Base-by-base conservation (phyloP, 2,797 vertebrate species). In the Crotalus adamanteus region DNA sequence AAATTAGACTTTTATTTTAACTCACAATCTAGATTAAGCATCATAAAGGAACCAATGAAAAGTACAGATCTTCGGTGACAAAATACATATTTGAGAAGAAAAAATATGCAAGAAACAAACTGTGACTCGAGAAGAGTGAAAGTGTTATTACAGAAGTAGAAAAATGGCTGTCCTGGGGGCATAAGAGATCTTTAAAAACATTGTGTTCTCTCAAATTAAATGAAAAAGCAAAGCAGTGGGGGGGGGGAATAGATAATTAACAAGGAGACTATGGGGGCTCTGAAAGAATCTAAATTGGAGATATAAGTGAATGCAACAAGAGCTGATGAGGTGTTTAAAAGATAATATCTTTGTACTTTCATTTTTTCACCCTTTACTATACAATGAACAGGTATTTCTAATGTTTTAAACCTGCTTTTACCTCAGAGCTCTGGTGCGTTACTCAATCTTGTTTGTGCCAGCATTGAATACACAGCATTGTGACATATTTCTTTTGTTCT, bases 241-340 rank as follows among this genome's bases (percentile, higher is more conserved):
- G 94, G 90, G 57, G 88, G 1, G 92, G n/a, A 22, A 92, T 42
- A 14, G 69, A 7, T 92, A 93, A 96, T 96, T 93, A 94, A 89
- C 91, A 93, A 53, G 92, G 89, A 89, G n/a, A 92, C 95, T 94
- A 55, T 9, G 94, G 85, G 93, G 88, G 90, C 47, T 89, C 91
- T 87, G 89, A 55, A 18, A 95, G 90, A 91, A 91, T 78, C 91
- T n/a, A 94, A 95, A 94, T 59, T 59, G 90, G 87, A 22, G 3
- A 93, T 92, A 89, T 57, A 60, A 94, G 95, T 91, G 94, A 93
- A 94, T 28, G 86, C 63, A 51, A 47, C 16, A 91, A 90, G 90
- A 96, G 94, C 93, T 94, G 87, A 63, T 47, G 51, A 92, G 83
- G 85, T 93, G 51, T 93, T 96, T 95, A 94, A 94, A 91, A 37